These are phyloP conservation scores for Leptatherina wallacei DNA, from an alignment of 2,797 vertebrate species.

Conservation along the genomic window DNA sequence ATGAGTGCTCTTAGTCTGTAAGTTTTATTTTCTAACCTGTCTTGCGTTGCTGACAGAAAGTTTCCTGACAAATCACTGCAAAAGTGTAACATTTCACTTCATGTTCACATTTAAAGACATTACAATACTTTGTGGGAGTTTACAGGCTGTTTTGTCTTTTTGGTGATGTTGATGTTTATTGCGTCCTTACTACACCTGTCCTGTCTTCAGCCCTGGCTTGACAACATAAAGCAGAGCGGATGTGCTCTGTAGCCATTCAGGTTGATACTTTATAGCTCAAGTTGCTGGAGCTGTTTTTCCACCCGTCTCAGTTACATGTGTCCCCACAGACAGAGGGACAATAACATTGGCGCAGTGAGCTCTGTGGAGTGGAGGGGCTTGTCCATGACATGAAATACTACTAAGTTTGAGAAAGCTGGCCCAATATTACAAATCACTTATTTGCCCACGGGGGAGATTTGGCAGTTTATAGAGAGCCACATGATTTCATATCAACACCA, in stretches of 20 bases:
- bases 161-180: not conserved
- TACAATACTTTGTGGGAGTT: not conserved
- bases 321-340: conserved; percentile 50
- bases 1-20: not conserved
- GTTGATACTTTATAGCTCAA: conserved; percentile 61
- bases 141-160: not conserved
- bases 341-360: conserved; percentile 50
- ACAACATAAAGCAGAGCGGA: conserved; percentile 29
- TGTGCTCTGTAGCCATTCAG: conserved; percentile 55
- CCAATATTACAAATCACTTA: no score
- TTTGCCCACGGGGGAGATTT: not conserved
- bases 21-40: not conserved
- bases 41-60: no score
- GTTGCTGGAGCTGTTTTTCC: conserved; percentile 64
- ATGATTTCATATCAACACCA: not conserved
- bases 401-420: not conserved
- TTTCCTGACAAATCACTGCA: not conserved
- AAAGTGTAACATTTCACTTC: not conserved
- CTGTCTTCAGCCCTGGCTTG: conserved; percentile 1
- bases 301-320: conserved; percentile 75
- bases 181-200: conserved; percentile 59
- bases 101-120: not conserved
- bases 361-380: conserved; percentile 41
- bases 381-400: not conserved
- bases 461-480: not conserved